phyloP scores from a whole-genome alignment of 2,888 invertebrate species.

The Tenthredo amoena region DNA sequence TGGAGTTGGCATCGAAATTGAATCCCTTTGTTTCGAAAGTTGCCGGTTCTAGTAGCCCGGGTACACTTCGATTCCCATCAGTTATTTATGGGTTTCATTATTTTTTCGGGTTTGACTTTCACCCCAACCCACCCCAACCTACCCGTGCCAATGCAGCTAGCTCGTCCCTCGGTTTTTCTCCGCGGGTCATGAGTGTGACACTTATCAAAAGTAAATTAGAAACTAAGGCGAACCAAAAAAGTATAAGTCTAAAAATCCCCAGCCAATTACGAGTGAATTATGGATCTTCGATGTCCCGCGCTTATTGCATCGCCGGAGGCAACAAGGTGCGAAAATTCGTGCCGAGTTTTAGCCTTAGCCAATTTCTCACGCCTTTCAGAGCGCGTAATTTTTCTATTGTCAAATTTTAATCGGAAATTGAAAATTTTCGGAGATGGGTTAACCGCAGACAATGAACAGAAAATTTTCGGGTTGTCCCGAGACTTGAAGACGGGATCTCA shows the following conservation, averaged over 20 bases:
- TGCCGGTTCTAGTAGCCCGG: conserved; percentile 13
- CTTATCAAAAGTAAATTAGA: conserved; percentile 73
- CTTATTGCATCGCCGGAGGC: conserved; percentile 50
- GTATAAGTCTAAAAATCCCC: conserved; percentile 55
- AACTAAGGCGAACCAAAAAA: conserved; percentile 59
- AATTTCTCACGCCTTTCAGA: conserved; percentile 73
- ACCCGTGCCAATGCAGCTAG: conserved; percentile 58
- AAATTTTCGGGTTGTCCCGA: conserved; percentile 37
- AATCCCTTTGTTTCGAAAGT: conserved; percentile 66
- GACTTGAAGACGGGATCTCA: conserved; percentile 5
- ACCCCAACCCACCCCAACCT: conserved; percentile 52
- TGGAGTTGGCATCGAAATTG: conserved; percentile 70
- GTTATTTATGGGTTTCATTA: conserved; percentile 76
- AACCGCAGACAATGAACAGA: conserved; percentile 74
- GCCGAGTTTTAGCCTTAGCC: conserved; percentile 34
- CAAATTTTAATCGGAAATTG: conserved; percentile 56
- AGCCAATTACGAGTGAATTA: conserved; percentile 74
- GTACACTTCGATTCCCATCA: conserved; percentile 70
- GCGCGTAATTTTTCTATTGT: conserved; percentile 53
- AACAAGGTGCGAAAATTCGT: conserved; percentile 34
- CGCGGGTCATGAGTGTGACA: conserved; percentile 64
- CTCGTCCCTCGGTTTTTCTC: conserved; percentile 60
- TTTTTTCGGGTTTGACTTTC: conserved; percentile 56
- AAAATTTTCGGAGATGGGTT: conserved; percentile 66
- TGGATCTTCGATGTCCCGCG: conserved; percentile 62